These are phyloP conservation scores for Apogon hyalosoma DNA, from an alignment of 2,797 vertebrate species.

Conservation along the genomic window DNA sequence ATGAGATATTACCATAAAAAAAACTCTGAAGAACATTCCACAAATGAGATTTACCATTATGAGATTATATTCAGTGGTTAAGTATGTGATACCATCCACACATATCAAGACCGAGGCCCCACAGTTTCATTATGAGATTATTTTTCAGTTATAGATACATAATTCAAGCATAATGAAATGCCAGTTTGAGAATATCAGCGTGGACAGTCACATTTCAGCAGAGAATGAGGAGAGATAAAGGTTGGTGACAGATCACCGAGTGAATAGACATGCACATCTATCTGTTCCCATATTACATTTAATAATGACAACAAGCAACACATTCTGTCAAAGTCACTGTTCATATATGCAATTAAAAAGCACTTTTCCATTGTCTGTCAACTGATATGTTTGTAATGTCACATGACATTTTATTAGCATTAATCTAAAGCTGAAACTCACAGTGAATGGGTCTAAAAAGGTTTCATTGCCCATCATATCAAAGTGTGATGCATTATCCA, in stretches of 20 bases:
- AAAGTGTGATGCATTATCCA: constrained; percentile 13
- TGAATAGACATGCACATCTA: constrained; percentile 29
- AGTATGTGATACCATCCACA: constrained; percentile 20
- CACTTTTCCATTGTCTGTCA: constrained; percentile 1
- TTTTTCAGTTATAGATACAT: constrained; percentile 5
- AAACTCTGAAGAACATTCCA: no score
- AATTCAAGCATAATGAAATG: constrained; percentile 38
- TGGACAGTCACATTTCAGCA: not conserved
- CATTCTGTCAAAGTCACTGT: not conserved
- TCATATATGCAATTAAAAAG: not conserved
- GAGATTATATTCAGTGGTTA: no score
- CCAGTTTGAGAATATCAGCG: constrained; percentile 21
- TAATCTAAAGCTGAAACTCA: no score
- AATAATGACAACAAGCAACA: constrained; percentile 6
- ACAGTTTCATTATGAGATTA: constrained; percentile 25
- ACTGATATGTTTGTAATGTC: not conserved
- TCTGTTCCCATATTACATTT: constrained; percentile 10
- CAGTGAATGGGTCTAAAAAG: constrained; percentile 22
- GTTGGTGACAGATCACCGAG: constrained; percentile 26
- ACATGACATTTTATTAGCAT: no score
- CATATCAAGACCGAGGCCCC: constrained; percentile 22
- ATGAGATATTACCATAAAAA: constrained; percentile 32
- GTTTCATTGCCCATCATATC: constrained; percentile 17
- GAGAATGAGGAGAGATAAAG: constrained; percentile 27
- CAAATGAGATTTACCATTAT: not conserved